Base-by-base conservation (phyloP, 2,888 invertebrate species). In the Drosophila anomalipes region DNA sequence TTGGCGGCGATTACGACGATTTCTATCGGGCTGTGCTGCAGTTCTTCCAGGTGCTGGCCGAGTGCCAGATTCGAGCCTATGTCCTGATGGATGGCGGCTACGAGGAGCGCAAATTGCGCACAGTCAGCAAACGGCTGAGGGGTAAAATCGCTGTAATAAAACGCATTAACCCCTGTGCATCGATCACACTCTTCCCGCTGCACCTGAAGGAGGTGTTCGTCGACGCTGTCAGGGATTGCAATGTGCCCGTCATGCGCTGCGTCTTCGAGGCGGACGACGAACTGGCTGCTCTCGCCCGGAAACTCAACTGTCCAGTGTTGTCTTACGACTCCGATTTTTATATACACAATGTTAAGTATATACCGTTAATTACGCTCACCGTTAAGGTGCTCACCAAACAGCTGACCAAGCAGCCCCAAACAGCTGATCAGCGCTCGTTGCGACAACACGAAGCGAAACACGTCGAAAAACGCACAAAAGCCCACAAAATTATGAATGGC, bases 241-340 rank as follows among this genome's bases (percentile, higher is more conserved):
- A 94, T 10, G 94, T 98, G 12, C 94, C 95, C 14, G 95, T 95
- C 74, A 96, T 96, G 54, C 95, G 97, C 61, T 97, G 97, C 90
- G 95, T 96, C 81, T 97, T 96, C 92, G 99, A 99, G 93, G 98
- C 98, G 2, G 99, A 99, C 92, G 96, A 96, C 81, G 97, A 97
- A 89, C 96, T 98, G 64, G 98, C 98, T 0, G 95, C 96, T 0
- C 93, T 98, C 81, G 97, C 98, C 0, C 95, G 96, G 77, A 94
- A 95, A 66, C 94, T 98, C 3, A 94, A 96, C 47, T 98, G 98
- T 86, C 98, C 98, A 0, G 96, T 99, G 3, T 92, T 99, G 5
- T 98, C 98, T 89, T 97, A 96, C 83, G 99, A 99, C 93, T 98
- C 98, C 0, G 99, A 99, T 94, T 99, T 98, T 93, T 98, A 96